Percentiles rank a stretch among this genome's conserved stretches.
These are phyloP conservation scores for Buathra laborator DNA, from an alignment of 2,888 invertebrate species.

Conservation along the genomic window DNA sequence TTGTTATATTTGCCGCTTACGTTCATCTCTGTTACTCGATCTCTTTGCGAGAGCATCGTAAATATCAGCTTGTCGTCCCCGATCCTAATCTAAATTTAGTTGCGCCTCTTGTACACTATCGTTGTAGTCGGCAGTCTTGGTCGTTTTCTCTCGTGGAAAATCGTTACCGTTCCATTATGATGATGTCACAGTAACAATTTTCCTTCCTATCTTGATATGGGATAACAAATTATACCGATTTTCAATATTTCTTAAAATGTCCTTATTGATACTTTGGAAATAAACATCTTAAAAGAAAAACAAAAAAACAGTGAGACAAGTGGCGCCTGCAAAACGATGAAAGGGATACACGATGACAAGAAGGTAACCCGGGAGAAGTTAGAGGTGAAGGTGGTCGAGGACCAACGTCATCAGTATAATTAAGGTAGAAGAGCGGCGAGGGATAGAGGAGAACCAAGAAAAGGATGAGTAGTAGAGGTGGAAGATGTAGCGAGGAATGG, in stretches of 20 bases:
- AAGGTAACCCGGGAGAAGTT: constrained; percentile 29
- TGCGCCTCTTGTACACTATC: constrained; percentile 66
- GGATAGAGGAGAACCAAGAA: constrained; percentile 57
- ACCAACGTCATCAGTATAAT: constrained; percentile 76
- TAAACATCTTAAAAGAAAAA: too few relatives aligned
- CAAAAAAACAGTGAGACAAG: background rate
- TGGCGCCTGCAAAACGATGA: background rate
- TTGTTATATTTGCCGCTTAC: constrained; percentile 13
- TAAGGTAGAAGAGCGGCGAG: constrained; percentile 75
- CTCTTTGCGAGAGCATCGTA: constrained; percentile 76
- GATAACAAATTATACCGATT: too few relatives aligned
- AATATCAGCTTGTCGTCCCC: constrained; percentile 76
- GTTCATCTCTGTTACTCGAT: constrained; percentile 19
- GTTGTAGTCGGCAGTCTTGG: constrained; percentile 62
- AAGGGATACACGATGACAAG: constrained; percentile 39
- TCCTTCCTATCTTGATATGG: background rate
- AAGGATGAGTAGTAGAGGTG: constrained; percentile 65
- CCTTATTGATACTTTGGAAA: too few relatives aligned
- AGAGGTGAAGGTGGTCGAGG: constrained; percentile 56
- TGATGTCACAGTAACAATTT: background rate
- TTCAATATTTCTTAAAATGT: too few relatives aligned
- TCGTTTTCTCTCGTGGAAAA: background rate
- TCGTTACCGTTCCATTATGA: background rate
- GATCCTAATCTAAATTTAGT: constrained; percentile 82
- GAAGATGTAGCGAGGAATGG: constrained; percentile 58